phyloP scores from a whole-genome alignment of 1,140 invertebrate genomes.

The Amphibalanus amphitrite region DNA sequence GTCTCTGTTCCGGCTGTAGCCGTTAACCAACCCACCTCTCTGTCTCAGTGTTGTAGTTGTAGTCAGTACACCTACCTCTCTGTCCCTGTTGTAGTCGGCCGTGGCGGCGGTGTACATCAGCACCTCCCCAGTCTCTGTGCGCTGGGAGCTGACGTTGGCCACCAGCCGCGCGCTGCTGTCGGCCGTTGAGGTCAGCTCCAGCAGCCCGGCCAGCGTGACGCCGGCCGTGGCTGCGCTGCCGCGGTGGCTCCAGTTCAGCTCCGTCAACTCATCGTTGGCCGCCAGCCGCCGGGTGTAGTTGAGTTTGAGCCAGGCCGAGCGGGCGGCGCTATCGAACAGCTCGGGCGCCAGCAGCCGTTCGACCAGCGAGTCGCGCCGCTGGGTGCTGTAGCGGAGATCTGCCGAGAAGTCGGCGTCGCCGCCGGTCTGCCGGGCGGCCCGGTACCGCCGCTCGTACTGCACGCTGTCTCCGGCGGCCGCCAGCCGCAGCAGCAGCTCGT shows the following conservation, averaged over 20 bases:
- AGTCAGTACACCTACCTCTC: background rate
- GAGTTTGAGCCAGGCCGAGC: background rate
- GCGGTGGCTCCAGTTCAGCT: background rate
- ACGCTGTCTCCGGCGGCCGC: background rate
- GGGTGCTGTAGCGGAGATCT: background rate
- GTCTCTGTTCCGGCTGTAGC: too few relatives aligned
- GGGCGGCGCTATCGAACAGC: background rate
- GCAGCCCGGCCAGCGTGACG: background rate
- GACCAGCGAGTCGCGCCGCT: too few relatives aligned
- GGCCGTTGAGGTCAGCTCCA: background rate
- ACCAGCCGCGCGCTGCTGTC: background rate
- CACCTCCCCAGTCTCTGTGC: background rate
- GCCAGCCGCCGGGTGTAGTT: background rate
- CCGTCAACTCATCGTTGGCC: background rate
- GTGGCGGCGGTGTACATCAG: background rate
- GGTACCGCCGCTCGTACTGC: background rate
- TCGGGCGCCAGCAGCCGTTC: background rate
- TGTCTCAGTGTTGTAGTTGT: too few relatives aligned
- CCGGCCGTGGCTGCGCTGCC: background rate
- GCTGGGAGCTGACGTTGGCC: background rate
- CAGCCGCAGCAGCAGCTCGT: background rate
- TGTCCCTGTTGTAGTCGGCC: background rate
- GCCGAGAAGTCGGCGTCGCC: background rate
- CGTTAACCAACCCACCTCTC: too few relatives aligned
- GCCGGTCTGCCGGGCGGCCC: too few relatives aligned